phyloP scores from a whole-genome alignment of 2,797 vertebrate genomes.

The Artibeus lituratus region DNA sequence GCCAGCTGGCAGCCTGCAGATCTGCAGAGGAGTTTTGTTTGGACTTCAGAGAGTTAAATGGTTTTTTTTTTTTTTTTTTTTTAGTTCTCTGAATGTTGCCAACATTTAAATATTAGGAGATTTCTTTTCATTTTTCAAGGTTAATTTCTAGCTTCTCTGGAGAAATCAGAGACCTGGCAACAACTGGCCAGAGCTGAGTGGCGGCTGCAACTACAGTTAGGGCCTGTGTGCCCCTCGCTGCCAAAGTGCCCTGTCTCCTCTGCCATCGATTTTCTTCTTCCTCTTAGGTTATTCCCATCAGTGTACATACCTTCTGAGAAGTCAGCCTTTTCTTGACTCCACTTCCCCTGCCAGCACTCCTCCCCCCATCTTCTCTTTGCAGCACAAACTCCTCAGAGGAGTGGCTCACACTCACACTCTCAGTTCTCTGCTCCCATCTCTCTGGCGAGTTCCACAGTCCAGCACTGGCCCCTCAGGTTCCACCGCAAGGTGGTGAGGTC shows the following conservation, averaged over 20 bases:
- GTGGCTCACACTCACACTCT: not conserved
- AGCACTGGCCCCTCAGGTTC: not conserved
- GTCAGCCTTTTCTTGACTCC: not conserved
- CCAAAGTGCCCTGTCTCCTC: not conserved
- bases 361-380: not conserved
- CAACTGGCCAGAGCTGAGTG: not conserved
- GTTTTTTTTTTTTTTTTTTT: too few species aligned
- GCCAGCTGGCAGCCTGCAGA: not conserved
- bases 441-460: not conserved
- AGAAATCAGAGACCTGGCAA: not conserved
- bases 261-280: not conserved
- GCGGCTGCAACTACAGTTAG: not conserved
- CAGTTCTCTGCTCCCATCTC: not conserved
- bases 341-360: not conserved
- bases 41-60: not conserved
- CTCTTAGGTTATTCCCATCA: not conserved
- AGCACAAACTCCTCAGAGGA: not conserved
- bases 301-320: not conserved
- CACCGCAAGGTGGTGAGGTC: not conserved
- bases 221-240: not conserved
- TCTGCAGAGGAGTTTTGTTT: not conserved
- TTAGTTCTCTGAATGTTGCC: not conserved
- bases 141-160: slow-evolving; percentile 17
- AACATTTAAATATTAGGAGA: slow-evolving; percentile 37
- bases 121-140: not conserved